A percentile compares a stretch with the other conserved stretches of the same genome.
Evolutionary conservation across 2,797 vertebrate genomes (phyloP).

Genomic region (Aselliscus stoliczkanus): DNA sequence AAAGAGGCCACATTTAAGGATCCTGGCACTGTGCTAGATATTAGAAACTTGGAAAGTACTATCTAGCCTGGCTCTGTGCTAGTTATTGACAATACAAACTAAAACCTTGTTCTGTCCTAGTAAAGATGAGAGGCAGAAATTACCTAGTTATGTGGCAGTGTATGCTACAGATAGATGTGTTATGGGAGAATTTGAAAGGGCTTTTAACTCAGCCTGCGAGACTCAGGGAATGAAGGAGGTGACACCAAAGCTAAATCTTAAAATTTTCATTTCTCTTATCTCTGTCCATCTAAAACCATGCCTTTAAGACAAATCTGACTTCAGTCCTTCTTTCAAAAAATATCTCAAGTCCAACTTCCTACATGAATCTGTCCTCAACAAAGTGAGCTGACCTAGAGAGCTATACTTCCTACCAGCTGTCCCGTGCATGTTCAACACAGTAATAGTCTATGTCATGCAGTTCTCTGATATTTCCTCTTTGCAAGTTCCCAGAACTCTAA

Average conservation of each 20-base stretch:
- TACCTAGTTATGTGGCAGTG: not conserved
- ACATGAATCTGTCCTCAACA: not conserved
- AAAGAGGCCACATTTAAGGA: not conserved
- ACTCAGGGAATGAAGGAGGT: not conserved
- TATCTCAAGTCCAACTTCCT: slow-evolving; percentile 2
- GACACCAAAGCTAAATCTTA: not conserved
- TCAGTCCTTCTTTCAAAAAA: not conserved
- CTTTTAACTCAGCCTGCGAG: not conserved
- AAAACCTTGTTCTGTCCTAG: not conserved
- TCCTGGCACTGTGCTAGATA: no score
- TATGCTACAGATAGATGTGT: not conserved
- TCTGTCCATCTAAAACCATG: not conserved
- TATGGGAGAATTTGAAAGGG: not conserved
- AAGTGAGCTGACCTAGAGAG: not conserved
- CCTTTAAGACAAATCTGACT: not conserved
- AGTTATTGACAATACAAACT: not conserved
- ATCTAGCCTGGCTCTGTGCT: not conserved
- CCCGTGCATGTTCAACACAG: not conserved
- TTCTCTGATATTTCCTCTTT: not conserved
- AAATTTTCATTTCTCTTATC: not conserved
- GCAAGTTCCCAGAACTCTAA: not conserved
- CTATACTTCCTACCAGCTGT: not conserved
- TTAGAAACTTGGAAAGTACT: not conserved
- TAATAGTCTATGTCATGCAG: not conserved
- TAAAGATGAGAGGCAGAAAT: not conserved